Evolutionary conservation across 1,140 invertebrate genomes (phyloP).

Genomic region (Heterodera carotae): DNA sequence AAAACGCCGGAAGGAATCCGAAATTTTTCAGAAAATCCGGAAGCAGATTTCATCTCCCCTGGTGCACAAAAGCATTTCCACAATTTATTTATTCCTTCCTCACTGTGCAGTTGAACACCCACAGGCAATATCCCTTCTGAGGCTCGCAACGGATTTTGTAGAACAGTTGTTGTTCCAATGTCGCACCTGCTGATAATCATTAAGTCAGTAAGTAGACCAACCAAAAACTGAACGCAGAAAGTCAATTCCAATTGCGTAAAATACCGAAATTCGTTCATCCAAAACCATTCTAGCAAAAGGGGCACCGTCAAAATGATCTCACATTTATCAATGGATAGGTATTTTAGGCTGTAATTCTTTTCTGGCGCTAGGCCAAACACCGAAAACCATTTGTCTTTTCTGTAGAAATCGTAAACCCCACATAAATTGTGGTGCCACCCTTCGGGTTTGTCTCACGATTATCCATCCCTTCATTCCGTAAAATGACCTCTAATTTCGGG

Average conservation of each 20-base stretch:
- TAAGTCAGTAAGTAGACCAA: no score
- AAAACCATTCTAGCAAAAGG: constrained; percentile 16
- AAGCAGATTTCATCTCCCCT: no score
- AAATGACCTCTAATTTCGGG: constrained; percentile 40
- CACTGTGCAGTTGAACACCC: constrained; percentile 50
- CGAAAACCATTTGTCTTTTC: no score
- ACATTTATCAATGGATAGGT: constrained; percentile 3
- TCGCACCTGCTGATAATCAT: constrained; percentile 27
- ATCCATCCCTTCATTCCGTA: constrained; percentile 4
- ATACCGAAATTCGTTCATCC: no score
- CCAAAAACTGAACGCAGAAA: not conserved
- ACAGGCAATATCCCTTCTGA: constrained; percentile 48
- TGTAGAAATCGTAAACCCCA: no score
- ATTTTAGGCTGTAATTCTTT: constrained; percentile 12
- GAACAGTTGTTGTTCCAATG: constrained; percentile 51
- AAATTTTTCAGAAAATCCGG: no score
- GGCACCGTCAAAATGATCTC: not conserved
- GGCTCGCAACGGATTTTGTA: constrained; percentile 53
- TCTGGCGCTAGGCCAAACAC: no score
- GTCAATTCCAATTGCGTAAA: no score
- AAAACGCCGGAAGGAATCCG: no score
- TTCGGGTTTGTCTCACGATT: no score
- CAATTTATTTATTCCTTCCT: constrained; percentile 33
- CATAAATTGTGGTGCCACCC: no score
- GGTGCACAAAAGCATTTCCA: no score